Evolutionary conservation across 2,113 vertebrate species (phyloP).

Genomic region (Rhizomys pruinosus): DNA sequence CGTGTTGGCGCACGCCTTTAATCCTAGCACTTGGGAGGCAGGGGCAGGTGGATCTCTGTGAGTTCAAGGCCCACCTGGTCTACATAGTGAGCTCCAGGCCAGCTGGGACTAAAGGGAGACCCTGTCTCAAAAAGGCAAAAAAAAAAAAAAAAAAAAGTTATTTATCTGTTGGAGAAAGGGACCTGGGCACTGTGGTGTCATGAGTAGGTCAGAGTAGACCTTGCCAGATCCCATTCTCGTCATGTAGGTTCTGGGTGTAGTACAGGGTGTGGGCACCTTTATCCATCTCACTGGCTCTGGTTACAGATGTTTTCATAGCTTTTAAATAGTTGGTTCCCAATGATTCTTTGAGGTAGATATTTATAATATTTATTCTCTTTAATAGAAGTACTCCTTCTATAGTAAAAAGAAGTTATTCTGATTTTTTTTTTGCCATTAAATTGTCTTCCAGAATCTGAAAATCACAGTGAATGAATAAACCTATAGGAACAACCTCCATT

Average conservation of each 20-base stretch:
- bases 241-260: background rate
- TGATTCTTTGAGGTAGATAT: slow-evolving; percentile 29
- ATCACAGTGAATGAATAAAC: slow-evolving; percentile 1
- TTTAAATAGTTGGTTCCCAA: slow-evolving; percentile 32
- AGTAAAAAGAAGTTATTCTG: background rate
- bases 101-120: no score
- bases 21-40: no score
- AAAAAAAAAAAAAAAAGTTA: no score
- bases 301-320: slow-evolving; percentile 49
- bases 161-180: background rate
- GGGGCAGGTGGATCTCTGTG: no score
- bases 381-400: background rate
- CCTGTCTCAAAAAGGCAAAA: no score
- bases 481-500: background rate
- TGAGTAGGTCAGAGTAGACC: background rate
- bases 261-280: background rate
- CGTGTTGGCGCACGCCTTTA: no score
- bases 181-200: no score
- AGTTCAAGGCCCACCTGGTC: no score
- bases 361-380: slow-evolving; percentile 20
- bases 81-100: no score
- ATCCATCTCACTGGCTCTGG: background rate
- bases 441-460: slow-evolving; percentile 41
- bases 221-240: background rate
- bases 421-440: background rate